Evolutionary conservation across 2,797 vertebrate species (phyloP), one percentile per base, ranked within the genome.

Genomic region (Gouania willdenowi): DNA sequence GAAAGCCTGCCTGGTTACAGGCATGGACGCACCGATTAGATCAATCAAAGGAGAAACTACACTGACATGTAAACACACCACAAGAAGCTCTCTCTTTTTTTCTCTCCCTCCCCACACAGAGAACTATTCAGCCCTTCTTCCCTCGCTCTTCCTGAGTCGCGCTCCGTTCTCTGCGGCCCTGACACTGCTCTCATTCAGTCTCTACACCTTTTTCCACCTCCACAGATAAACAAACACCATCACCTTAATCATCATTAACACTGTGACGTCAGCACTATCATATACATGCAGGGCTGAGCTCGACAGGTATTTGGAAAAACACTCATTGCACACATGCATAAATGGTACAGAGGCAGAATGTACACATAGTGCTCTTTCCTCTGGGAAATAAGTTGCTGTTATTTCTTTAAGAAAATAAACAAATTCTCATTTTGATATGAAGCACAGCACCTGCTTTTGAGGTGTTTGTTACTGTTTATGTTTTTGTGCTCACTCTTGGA

Each of bases 191-290:
- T 42, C 70, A 82, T 89, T 89, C 81, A 85, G 8, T 26, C 5
- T 23, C 3, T 5, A 29, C 59, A 29, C 42, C 54, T 71, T 73
- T 74, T 81, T 83, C 73, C 77, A 81, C 55, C 28, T 79, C 71
- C 15, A 20, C 45, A 63, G 69, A 75, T 75, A 75, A 83, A 82
- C 72, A 87, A 86, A 85, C 81, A 84, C 26, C 40, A 66, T 77
- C 73, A 62, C 51, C 54, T 36, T 72, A 74, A 79, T 81, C 61
- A 76, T 75, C 73, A 75, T 84, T 82, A 79, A 47, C 58, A 13
- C 24, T 5, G 13, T 80, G 70, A 85, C 54, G 59, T 82, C 63
- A 72, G 35, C 16, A 4, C 50, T 39, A 15, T 19, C 44, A 13
- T 3, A 26, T 28, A 29, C 24, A 38, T 11, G 4, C 28, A 39